Conservation (phyloP, 2,797 vertebrate genomes). For the Peromyscus melanophrys region DNA sequence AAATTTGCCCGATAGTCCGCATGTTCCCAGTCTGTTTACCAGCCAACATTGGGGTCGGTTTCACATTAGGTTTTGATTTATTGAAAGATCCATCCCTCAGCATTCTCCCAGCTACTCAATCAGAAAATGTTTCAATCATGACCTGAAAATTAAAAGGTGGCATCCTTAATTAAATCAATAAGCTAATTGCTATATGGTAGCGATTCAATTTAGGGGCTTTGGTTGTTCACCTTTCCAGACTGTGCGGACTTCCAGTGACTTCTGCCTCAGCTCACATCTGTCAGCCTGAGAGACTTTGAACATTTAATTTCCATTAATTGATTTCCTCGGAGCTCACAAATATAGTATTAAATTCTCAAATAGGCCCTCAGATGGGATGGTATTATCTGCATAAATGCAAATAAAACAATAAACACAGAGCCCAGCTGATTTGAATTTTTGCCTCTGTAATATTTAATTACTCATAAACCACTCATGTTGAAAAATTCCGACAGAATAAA, state of each 20-base stretch:
- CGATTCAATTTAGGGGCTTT: conserved; percentile 97
- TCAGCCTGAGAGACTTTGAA: conserved; percentile 95
- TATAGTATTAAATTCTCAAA: conserved; percentile 95
- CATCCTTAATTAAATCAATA: conserved; percentile 99
- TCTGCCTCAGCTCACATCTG: conserved; percentile 93
- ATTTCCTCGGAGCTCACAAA: conserved; percentile 96
- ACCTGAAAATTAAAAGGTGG: conserved; percentile 97
- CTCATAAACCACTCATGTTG: conserved; percentile 87
- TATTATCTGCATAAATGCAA: conserved; percentile 91
- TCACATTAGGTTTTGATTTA: conserved; percentile 69
- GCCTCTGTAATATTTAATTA: conserved; percentile 87
- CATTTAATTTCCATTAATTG: conserved; percentile 98
- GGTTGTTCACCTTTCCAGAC: conserved; percentile 94
- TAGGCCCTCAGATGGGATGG: conserved; percentile 86
- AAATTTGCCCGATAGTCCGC: conserved; percentile 2
- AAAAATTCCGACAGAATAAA: conserved; percentile 84
- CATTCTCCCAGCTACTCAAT: conserved; percentile 89
- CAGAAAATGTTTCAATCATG: conserved; percentile 93
- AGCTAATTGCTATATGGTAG: conserved; percentile 98
- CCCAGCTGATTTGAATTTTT: conserved; percentile 87
- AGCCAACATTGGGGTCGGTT: neutral
- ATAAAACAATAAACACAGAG: conserved; percentile 90
- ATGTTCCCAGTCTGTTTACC: neutral
- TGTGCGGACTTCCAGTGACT: conserved; percentile 93
- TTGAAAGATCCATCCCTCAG: conserved; percentile 85